phyloP scores from a whole-genome alignment of 2,888 invertebrate species.

The Buathra laborator region DNA sequence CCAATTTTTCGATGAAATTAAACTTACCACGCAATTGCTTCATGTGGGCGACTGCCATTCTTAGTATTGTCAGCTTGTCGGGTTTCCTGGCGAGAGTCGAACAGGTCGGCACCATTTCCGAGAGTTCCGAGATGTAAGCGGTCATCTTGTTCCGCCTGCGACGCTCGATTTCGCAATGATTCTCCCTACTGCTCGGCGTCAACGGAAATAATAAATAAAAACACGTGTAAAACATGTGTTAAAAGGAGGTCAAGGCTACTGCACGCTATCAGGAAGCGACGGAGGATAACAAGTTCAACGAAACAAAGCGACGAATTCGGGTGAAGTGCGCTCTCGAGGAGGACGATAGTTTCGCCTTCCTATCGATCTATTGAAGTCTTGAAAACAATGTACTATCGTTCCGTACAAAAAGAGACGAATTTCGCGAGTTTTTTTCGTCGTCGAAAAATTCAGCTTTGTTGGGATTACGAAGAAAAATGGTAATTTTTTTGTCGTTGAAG shows the following conservation, averaged over 20 bases:
- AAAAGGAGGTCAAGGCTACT: slow-evolving; percentile 58
- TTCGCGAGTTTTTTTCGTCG: too few species aligned
- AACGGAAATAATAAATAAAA: slow-evolving; percentile 33
- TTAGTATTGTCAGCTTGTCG: slow-evolving; percentile 98
- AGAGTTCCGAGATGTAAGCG: slow-evolving; percentile 99
- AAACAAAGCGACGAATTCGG: not conserved
- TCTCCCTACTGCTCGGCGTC: slow-evolving; percentile 92
- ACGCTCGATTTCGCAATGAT: slow-evolving; percentile 99
- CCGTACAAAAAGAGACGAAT: too few species aligned
- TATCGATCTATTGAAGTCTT: slow-evolving; percentile 3
- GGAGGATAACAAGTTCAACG: slow-evolving; percentile 22
- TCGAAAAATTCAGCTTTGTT: too few species aligned
- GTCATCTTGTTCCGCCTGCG: slow-evolving; percentile 99
- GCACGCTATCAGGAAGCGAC: slow-evolving; percentile 43
- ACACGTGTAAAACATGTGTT: not conserved
- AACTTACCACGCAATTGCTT: slow-evolving; percentile 96
- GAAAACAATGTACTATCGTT: not conserved
- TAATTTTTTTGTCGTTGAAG: too few species aligned
- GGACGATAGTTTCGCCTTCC: not conserved
- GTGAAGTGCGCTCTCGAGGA: not conserved
- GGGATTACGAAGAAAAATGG: too few species aligned
- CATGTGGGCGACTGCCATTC: slow-evolving; percentile 99
- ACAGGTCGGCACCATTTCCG: slow-evolving; percentile 99
- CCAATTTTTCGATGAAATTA: not conserved
- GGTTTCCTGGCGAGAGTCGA: slow-evolving; percentile 99